phyloP scores from a whole-genome alignment of 2,797 vertebrate genomes.

The Sebastes minor region DNA sequence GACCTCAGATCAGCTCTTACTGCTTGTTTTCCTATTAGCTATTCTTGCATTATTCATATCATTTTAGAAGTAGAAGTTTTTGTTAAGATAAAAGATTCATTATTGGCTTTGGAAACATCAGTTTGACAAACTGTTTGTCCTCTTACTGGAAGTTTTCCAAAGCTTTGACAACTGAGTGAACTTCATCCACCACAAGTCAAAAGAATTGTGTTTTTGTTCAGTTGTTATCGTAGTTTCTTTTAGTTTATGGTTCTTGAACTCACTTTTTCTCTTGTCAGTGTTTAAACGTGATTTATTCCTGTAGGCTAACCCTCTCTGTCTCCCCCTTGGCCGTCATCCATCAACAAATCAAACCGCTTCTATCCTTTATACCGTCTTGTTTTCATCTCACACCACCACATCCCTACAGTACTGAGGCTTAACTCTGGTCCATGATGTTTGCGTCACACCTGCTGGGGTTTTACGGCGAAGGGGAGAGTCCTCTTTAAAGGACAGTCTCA shows the following conservation, averaged over 20 bases:
- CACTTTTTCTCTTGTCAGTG: not conserved
- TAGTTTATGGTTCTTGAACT: not conserved
- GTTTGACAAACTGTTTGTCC: no score
- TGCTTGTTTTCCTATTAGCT: no score
- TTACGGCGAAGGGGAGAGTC: constrained; percentile 39
- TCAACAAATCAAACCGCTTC: constrained; percentile 10
- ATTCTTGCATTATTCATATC: not conserved
- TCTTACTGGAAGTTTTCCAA: not conserved
- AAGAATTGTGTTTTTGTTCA: not conserved
- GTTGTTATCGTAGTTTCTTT: not conserved
- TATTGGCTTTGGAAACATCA: not conserved
- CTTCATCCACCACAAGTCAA: not conserved
- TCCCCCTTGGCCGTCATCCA: not conserved
- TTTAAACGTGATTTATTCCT: not conserved
- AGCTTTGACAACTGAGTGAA: no score
- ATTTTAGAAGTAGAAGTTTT: not conserved
- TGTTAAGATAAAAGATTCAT: not conserved
- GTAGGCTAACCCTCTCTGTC: not conserved
- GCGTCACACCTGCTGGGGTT: constrained; percentile 42
- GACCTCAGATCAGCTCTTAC: no score
- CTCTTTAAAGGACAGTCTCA: constrained; percentile 35
- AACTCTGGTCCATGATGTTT: constrained; percentile 12
- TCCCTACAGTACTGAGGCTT: not conserved
- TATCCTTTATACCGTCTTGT: not conserved
- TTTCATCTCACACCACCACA: not conserved